Conservation (phyloP, 2,113 vertebrate species). For the Platycercus adscitus region DNA sequence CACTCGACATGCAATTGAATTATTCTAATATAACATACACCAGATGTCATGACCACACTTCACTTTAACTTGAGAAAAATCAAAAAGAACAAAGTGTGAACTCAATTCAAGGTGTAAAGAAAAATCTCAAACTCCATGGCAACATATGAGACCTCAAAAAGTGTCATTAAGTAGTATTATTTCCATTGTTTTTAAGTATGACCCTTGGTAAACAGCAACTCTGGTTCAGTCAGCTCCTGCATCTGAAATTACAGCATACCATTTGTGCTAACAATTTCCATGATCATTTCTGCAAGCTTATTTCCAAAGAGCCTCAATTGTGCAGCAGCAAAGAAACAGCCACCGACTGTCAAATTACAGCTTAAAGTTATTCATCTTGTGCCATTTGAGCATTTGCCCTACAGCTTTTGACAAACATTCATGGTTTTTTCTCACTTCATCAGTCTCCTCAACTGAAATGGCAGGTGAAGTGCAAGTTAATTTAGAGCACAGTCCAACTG, state of each 20-base stretch:
- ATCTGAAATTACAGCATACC: slow-evolving; percentile 53
- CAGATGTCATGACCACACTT: slow-evolving; percentile 69
- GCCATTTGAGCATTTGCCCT: slow-evolving; percentile 64
- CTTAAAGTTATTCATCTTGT: slow-evolving; percentile 56
- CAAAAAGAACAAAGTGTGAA: slow-evolving; percentile 63
- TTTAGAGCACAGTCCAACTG: slow-evolving; percentile 63
- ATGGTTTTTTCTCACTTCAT: slow-evolving; percentile 65
- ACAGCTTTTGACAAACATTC: slow-evolving; percentile 66
- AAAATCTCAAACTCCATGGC: slow-evolving; percentile 34
- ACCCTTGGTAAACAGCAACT: slow-evolving; percentile 18
- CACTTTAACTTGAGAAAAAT: slow-evolving; percentile 66
- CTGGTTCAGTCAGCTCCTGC: slow-evolving; percentile 15
- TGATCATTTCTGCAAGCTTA: background rate
- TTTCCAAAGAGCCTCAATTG: slow-evolving; percentile 29
- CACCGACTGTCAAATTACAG: slow-evolving; percentile 53
- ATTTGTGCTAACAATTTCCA: slow-evolving; percentile 16
- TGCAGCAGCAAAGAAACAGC: slow-evolving; percentile 36
- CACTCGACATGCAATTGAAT: slow-evolving; percentile 45
- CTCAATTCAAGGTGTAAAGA: slow-evolving; percentile 64
- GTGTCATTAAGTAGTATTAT: slow-evolving; percentile 19
- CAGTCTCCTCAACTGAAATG: slow-evolving; percentile 62
- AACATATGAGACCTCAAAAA: slow-evolving; percentile 22
- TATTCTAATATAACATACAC: slow-evolving; percentile 67
- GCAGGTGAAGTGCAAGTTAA: slow-evolving; percentile 72
- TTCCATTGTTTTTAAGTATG: slow-evolving; percentile 44